phyloP scores from a whole-genome alignment of 2,888 invertebrate species.

The Apocheima hispidaria region DNA sequence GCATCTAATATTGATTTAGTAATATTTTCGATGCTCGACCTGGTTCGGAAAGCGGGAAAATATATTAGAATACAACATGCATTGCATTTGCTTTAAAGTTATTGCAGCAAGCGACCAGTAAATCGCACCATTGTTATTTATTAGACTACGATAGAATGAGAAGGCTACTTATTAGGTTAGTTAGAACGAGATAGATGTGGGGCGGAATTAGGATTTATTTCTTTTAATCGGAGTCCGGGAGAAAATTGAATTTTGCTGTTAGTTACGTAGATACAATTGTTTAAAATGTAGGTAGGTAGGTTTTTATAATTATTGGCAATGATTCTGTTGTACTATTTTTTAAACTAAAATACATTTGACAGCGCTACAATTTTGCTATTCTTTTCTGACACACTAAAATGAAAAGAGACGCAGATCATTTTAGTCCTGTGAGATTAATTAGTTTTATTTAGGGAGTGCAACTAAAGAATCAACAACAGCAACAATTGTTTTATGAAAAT shows the following conservation, averaged over 20 bases:
- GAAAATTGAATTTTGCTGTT: conserved; percentile 5
- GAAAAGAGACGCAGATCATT: too few relatives aligned
- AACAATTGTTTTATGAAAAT: too few relatives aligned
- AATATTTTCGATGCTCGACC: conserved; percentile 5
- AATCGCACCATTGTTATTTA: conserved; percentile 13
- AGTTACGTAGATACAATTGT: background rate
- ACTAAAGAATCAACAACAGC: too few relatives aligned
- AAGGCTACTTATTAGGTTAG: conserved; percentile 2
- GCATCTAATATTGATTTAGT: background rate
- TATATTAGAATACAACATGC: background rate
- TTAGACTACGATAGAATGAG: conserved; percentile 7
- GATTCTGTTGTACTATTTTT: too few relatives aligned
- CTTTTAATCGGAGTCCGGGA: background rate
- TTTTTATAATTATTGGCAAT: too few relatives aligned
- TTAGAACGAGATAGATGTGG: conserved; percentile 15
- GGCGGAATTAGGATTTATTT: conserved; percentile 7
- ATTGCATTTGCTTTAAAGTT: conserved; percentile 3
- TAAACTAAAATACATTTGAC: too few relatives aligned
- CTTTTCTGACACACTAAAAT: too few relatives aligned
- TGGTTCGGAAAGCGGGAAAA: background rate
- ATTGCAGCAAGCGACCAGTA: conserved; percentile 5
- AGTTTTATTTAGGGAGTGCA: too few relatives aligned
- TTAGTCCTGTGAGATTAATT: too few relatives aligned
- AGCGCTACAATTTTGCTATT: too few relatives aligned
- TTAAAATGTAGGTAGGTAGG: too few relatives aligned